Percentiles rank a stretch among this genome's conserved stretches.
Evolutionary conservation across 2,888 invertebrate species (phyloP).

Genomic region (Tenthredo mesomela): DNA sequence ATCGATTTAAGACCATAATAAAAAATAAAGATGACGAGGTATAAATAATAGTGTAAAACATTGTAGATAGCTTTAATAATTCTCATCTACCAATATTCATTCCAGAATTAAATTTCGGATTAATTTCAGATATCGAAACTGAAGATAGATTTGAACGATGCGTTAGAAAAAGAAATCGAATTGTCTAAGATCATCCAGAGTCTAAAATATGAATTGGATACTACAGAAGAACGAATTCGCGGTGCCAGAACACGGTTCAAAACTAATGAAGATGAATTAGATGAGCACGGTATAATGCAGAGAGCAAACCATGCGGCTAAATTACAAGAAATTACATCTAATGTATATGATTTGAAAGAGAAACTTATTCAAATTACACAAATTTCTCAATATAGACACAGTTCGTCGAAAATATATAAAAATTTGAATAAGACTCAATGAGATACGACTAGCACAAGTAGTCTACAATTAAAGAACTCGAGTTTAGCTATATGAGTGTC

Average conservation of each 20-base stretch:
- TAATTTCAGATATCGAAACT: conserved; percentile 12
- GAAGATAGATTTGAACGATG: not conserved
- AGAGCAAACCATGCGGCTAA: not conserved
- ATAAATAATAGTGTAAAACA: not conserved
- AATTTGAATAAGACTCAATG: not conserved
- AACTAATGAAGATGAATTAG: conserved; percentile 35
- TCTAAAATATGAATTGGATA: conserved; percentile 47
- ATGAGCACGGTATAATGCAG: conserved; percentile 2
- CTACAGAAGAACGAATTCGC: conserved; percentile 30
- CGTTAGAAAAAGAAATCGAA: not conserved
- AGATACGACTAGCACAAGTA: too few relatives aligned
- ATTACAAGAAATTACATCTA: not conserved
- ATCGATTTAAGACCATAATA: conserved; percentile 52
- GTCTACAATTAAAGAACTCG: too few relatives aligned
- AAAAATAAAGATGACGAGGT: conserved; percentile 43
- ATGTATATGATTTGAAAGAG: not conserved
- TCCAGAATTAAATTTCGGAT: not conserved
- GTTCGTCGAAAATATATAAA: not conserved
- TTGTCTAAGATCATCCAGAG: conserved; percentile 43
- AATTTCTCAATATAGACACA: not conserved
- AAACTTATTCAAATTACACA: not conserved
- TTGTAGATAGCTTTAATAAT: not conserved
- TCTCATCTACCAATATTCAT: not conserved
- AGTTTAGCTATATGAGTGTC: too few relatives aligned
- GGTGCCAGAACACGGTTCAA: not conserved